Base-by-base conservation (phyloP, 2,797 vertebrate genomes). In the Melanotaenia pygmaea region DNA sequence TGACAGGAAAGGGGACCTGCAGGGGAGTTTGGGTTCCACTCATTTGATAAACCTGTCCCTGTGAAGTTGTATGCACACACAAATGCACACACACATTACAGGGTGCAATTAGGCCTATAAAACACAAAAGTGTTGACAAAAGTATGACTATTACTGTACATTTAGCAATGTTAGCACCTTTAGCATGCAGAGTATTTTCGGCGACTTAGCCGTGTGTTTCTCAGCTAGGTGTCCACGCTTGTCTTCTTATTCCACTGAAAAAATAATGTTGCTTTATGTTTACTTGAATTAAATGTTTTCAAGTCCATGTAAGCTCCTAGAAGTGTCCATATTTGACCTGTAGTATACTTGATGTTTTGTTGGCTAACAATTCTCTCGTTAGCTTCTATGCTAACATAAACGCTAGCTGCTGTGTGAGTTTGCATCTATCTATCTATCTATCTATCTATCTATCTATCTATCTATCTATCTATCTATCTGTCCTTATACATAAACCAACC, bases 1-100 rank as follows among this genome's bases (percentile, higher is more conserved):
- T 88, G 90, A 91, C 86, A 88, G 73, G 70, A 76, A 28, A 57
- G 67, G 43, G 66, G 74, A 76, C 64, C 76, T 74, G 68, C 63
- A 82, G 45, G 72, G 68, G 67, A 70, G 70, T 73, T 16, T 26
- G 28, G 47, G 32, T 11, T 66, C 9, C 50, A 43, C 65, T 67
- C 56, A 71, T 47, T 43, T 53, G 47, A 81, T 71, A 78, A 81
- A 64, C 16, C 10, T 20, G 28, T 24, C 22, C n/a, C 40, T 70
- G 57, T 0, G n/a, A 50, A 72, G 26, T 54, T 30, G 56, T 10
- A 76, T 28, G 64, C 68, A 54, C 37, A 54, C 7, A 28, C 12
- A 56, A 65, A 54, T 30, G 53, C 4, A 28, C 12, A 56, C 40
- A 45, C 8, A 4, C 20, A 4, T 38, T 20, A 3, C 22, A 40